Percentiles rank a stretch among this genome's conserved stretches.
These are phyloP conservation scores for Morpho deidamia DNA, from an alignment of 2,888 invertebrate species.

Conservation along the genomic window DNA sequence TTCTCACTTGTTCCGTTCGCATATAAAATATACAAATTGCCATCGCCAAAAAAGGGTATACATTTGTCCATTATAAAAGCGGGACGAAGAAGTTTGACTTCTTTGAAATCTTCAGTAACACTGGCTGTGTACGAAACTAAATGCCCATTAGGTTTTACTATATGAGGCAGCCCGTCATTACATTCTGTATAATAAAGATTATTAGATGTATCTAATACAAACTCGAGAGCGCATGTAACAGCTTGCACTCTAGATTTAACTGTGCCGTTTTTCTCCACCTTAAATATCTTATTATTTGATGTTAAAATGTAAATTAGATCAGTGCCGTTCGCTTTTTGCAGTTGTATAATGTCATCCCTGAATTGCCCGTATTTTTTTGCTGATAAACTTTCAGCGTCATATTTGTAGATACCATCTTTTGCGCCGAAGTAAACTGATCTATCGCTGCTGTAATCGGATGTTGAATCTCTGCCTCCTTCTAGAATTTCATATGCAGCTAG, in stretches of 20 bases:
- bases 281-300: slow-evolving; percentile 38
- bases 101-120: slow-evolving; percentile 41
- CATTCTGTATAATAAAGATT: slow-evolving; percentile 56
- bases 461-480: slow-evolving; percentile 55
- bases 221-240: slow-evolving; percentile 46
- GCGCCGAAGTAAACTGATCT: slow-evolving; percentile 47
- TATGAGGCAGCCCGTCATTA: slow-evolving; percentile 40
- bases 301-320: slow-evolving; percentile 47
- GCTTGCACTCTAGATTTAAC: slow-evolving; percentile 36
- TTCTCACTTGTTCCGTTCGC: slow-evolving; percentile 47
- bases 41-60: slow-evolving; percentile 53
- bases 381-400: slow-evolving; percentile 42
- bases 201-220: slow-evolving; percentile 57
- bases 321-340: slow-evolving; percentile 53
- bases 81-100: slow-evolving; percentile 47
- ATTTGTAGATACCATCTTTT: slow-evolving; percentile 49
- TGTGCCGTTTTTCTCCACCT: slow-evolving; percentile 46
- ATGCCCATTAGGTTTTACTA: slow-evolving; percentile 38
- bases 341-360: slow-evolving; percentile 48
- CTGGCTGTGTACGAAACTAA: slow-evolving; percentile 33
- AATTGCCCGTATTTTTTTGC: slow-evolving; percentile 51
- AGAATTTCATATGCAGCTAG: slow-evolving; percentile 54
- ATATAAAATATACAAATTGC: slow-evolving; percentile 41
- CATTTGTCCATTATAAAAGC: slow-evolving; percentile 55
- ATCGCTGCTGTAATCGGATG: slow-evolving; percentile 46